Evolutionary conservation across 2,797 vertebrate genomes (phyloP).

Genomic region (Siniperca obscura): DNA sequence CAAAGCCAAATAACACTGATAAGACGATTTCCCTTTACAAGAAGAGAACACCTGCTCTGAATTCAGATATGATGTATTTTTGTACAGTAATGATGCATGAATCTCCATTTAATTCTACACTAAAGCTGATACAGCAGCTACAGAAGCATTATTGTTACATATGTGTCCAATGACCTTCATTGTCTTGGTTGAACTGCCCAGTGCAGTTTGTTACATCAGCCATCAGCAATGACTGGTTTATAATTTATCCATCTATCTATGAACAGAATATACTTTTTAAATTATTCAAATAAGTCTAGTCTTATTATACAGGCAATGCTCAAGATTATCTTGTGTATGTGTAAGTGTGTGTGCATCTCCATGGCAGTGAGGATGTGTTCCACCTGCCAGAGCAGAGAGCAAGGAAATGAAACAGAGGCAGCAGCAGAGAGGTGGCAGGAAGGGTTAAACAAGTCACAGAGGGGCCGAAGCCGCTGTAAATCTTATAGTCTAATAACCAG

Average conservation of each 20-base stretch:
- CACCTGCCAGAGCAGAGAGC: slow-evolving; percentile 5
- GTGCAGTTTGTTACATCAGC: slow-evolving; percentile 14
- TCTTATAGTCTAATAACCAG: slow-evolving; percentile 23
- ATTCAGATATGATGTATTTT: slow-evolving; percentile 1
- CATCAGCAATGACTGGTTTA: slow-evolving; percentile 20
- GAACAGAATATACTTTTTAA: slow-evolving; percentile 21
- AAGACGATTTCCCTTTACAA: slow-evolving; percentile 11
- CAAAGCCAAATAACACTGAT: slow-evolving; percentile 10
- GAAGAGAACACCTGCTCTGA: slow-evolving; percentile 5
- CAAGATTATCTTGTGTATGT: not conserved
- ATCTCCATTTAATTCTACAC: not conserved
- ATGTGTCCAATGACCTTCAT: slow-evolving; percentile 4
- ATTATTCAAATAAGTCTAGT: slow-evolving; percentile 40
- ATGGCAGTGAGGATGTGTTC: not conserved
- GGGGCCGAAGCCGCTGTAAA: slow-evolving; percentile 1
- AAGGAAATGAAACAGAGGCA: slow-evolving; percentile 1
- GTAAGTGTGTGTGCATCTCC: slow-evolving; percentile 15
- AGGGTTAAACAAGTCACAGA: slow-evolving; percentile 20
- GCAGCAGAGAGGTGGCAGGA: slow-evolving; percentile 20
- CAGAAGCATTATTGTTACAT: not conserved
- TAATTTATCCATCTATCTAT: slow-evolving; percentile 24
- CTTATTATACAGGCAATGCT: slow-evolving; percentile 17
- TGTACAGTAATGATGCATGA: not conserved
- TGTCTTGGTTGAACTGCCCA: not conserved
- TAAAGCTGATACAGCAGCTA: slow-evolving; percentile 1